A percentile compares a stretch with the other conserved stretches of the same genome.
These are phyloP conservation scores for Beroe forskalii DNA, from an alignment of 37 sponge, comb jelly and placozoan genomes.

Conservation along the genomic window DNA sequence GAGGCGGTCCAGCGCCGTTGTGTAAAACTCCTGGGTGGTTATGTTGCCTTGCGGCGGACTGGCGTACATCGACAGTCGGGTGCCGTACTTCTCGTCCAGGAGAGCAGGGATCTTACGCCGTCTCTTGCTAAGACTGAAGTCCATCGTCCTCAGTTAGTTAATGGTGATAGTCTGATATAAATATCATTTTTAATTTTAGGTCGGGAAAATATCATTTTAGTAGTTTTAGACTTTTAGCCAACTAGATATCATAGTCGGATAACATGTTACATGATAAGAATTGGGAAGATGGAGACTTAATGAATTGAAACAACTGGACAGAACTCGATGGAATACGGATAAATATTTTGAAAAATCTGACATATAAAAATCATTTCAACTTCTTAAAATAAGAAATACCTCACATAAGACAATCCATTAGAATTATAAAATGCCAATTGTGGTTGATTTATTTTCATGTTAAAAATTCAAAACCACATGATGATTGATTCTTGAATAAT, in stretches of 20 bases:
- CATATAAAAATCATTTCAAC: no score
- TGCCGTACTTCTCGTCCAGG: conserved; percentile 5
- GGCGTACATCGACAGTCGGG: conserved; percentile 39
- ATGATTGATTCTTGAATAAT: no score
- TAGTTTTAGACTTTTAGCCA: neutral
- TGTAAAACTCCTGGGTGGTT: conserved; percentile 31
- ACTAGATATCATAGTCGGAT: neutral
- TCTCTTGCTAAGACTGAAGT: conserved; percentile 46
- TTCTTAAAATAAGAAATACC: no score
- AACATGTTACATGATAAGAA: no score
- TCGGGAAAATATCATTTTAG: neutral
- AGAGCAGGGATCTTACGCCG: neutral
- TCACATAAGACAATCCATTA: no score
- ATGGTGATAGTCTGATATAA: neutral
- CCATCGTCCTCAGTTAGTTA: neutral
- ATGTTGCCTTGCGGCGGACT: conserved; percentile 34
- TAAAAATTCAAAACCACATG: no score
- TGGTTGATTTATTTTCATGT: no score
- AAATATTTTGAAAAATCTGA: no score
- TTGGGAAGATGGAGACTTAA: no score
- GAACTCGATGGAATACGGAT: no score
- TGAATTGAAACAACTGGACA: no score
- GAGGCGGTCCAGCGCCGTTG: conserved; percentile 15
- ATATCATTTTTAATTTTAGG: neutral
- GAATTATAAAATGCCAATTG: no score